These are phyloP conservation scores for Pipistrellus pygmaeus DNA, from an alignment of 2,797 vertebrate species.

Conservation along the genomic window DNA sequence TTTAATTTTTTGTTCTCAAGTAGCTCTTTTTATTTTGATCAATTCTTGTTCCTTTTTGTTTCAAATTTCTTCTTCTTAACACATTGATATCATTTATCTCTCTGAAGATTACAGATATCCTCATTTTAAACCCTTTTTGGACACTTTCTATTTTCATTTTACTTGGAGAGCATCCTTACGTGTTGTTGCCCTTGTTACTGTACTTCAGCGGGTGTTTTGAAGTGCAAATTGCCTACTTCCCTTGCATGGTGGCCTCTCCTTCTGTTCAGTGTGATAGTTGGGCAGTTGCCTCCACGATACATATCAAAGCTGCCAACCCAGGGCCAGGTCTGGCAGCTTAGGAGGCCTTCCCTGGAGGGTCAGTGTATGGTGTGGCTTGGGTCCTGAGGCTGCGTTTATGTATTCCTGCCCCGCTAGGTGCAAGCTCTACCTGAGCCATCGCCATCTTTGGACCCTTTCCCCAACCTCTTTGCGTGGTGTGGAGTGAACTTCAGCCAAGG, in stretches of 20 bases:
- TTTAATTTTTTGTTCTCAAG: slow-evolving; percentile 12
- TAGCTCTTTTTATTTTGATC: neutral
- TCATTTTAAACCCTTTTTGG: slow-evolving; percentile 33
- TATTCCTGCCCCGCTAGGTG: neutral
- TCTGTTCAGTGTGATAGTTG: neutral
- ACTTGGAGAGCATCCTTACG: neutral
- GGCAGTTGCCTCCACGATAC: neutral
- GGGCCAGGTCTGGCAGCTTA: neutral
- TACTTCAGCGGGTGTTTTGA: neutral
- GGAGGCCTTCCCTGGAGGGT: neutral
- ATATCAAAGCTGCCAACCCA: neutral
- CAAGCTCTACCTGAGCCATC: neutral
- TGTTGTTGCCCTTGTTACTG: neutral
- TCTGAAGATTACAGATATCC: neutral
- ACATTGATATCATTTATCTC: neutral
- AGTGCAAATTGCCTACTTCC: neutral
- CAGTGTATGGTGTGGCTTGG: neutral
- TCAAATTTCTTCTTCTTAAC: slow-evolving; percentile 2
- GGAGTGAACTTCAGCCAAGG: neutral
- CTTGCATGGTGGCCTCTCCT: neutral
- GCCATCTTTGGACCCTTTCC: neutral
- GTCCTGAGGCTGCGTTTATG: neutral
- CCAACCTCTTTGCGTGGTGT: neutral
- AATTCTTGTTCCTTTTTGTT: slow-evolving; percentile 48
- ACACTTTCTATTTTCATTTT: neutral